Evolutionary conservation across 2,113 vertebrate species (phyloP).

Genomic region (Tor tambroides): DNA sequence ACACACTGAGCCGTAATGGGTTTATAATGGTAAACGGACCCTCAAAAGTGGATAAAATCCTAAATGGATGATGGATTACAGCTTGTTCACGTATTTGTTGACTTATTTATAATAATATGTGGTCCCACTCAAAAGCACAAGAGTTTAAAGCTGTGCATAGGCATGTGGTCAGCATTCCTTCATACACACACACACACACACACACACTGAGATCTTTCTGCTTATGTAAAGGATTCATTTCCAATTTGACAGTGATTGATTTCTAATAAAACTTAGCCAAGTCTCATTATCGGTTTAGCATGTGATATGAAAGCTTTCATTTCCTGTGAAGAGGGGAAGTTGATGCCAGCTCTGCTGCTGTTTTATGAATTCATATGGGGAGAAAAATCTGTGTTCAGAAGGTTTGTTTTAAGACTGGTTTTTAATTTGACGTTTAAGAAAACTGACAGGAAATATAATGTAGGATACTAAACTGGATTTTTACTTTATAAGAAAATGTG

Average conservation of each 20-base stretch:
- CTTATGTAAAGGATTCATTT: conserved; percentile 42
- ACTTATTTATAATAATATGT: conserved; percentile 48
- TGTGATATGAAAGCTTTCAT: conserved; percentile 51
- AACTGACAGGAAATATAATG: neutral
- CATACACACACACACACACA: neutral
- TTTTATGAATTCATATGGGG: conserved; percentile 45
- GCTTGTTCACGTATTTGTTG: conserved; percentile 43
- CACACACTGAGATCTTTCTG: neutral
- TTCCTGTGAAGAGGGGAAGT: conserved; percentile 53
- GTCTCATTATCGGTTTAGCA: conserved; percentile 38
- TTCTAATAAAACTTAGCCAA: conserved; percentile 58
- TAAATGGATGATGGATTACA: conserved; percentile 47
- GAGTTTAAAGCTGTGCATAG: conserved; percentile 3
- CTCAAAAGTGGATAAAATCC: conserved; percentile 38
- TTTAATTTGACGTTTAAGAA: conserved; percentile 4
- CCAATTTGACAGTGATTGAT: conserved; percentile 57
- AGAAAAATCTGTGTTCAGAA: neutral
- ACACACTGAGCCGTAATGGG: conserved; percentile 31
- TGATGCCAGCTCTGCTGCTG: conserved; percentile 13
- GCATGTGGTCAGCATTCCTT: conserved; percentile 1
- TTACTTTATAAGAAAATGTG: neutral
- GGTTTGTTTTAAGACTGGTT: neutral
- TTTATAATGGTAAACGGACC: conserved; percentile 41
- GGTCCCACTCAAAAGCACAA: conserved; percentile 38
- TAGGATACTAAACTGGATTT: neutral